phyloP scores from a whole-genome alignment of 1,140 invertebrate species.

The Eumeta japonica region DNA sequence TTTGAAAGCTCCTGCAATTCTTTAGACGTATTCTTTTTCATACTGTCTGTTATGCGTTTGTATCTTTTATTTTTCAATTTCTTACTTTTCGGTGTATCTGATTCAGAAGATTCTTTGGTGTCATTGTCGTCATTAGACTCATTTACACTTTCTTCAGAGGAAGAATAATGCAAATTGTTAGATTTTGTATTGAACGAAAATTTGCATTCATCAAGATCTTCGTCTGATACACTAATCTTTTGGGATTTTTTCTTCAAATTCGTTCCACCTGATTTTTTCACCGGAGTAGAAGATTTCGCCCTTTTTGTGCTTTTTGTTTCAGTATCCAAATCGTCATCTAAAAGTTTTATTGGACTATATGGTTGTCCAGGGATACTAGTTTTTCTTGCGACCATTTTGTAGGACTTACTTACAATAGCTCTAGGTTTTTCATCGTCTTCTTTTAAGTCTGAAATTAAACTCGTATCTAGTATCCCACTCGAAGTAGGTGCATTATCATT shows the following conservation, averaged over 20 bases:
- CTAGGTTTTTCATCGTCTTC: slow-evolving; percentile 30
- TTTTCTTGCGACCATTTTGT: slow-evolving; percentile 52
- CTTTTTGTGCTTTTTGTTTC: slow-evolving; percentile 23
- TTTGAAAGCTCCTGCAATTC: slow-evolving; percentile 50
- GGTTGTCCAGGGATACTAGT: slow-evolving; percentile 49
- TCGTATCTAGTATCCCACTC: slow-evolving; percentile 11
- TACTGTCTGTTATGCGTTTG: slow-evolving; percentile 37
- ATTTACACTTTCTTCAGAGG: slow-evolving; percentile 44
- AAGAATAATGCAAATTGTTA: slow-evolving; percentile 25
- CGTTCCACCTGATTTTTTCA: slow-evolving; percentile 23
- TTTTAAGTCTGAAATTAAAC: slow-evolving; percentile 15
- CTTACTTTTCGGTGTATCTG: slow-evolving; percentile 32
- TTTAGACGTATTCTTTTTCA: slow-evolving; percentile 39
- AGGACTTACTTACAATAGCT: slow-evolving; percentile 49
- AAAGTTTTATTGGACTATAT: slow-evolving; percentile 44
- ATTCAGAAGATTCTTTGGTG: slow-evolving; percentile 40
- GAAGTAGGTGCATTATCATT: slow-evolving; percentile 11
- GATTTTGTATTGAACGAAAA: slow-evolving; percentile 40
- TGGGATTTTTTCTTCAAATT: slow-evolving; percentile 36
- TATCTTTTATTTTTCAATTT: slow-evolving; percentile 43
- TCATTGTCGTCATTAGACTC: slow-evolving; percentile 51
- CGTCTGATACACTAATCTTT: slow-evolving; percentile 33
- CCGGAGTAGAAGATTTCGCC: slow-evolving; percentile 14
- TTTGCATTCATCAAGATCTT: slow-evolving; percentile 42
- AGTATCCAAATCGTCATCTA: slow-evolving; percentile 28